A percentile compares a stretch with the other conserved stretches of the same genome.
Evolutionary conservation across 2,113 vertebrate genomes (phyloP).

Genomic region (Sula dactylatra): DNA sequence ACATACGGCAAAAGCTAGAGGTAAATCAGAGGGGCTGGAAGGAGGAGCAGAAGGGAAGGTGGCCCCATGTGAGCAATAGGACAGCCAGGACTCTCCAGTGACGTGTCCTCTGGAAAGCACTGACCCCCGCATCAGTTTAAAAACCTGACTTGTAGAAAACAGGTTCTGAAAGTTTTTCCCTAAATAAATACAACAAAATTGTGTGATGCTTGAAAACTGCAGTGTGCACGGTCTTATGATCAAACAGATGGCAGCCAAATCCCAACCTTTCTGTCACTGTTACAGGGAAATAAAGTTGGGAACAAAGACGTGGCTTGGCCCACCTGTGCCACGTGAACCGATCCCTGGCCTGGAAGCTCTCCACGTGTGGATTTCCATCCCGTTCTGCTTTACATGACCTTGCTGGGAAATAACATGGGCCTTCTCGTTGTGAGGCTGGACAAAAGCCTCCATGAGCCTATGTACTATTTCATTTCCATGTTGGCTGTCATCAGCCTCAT

Average conservation of each 20-base stretch:
- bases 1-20: neutral
- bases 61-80: neutral
- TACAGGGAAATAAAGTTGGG: neutral
- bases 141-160: neutral
- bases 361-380: constrained; percentile 52
- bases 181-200: neutral
- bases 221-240: neutral
- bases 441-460: constrained; percentile 37
- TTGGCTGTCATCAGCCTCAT: constrained; percentile 12
- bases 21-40: neutral
- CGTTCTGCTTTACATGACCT: neutral
- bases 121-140: neutral
- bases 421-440: constrained; percentile 29
- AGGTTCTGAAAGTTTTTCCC: too few relatives aligned
- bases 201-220: neutral
- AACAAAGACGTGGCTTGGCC: neutral
- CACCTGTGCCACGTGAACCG: neutral
- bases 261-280: neutral
- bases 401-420: constrained; percentile 37
- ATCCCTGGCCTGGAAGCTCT: constrained; percentile 44
- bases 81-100: neutral
- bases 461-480: constrained; percentile 21
- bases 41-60: neutral
- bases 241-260: neutral
- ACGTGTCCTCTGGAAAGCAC: neutral